These are phyloP conservation scores for Drosophila gunungcola DNA, from an alignment of 1,140 invertebrate genomes.

Conservation along the genomic window DNA sequence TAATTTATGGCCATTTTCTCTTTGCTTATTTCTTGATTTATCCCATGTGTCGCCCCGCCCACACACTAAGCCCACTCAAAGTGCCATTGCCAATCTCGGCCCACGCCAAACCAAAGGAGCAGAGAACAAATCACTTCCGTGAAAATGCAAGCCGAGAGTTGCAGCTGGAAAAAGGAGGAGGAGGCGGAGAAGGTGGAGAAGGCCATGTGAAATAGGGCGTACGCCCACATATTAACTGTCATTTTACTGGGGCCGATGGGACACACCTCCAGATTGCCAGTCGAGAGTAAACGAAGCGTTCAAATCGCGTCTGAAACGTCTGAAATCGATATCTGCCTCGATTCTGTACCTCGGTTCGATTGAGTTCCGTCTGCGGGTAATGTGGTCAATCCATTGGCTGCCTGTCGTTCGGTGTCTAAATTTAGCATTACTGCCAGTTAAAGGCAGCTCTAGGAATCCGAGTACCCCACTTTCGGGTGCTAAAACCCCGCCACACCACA, in stretches of 20 bases:
- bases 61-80: slow-evolving; percentile 18
- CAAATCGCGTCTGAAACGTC: slow-evolving; percentile 56
- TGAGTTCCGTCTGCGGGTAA: slow-evolving; percentile 55
- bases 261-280: slow-evolving; percentile 46
- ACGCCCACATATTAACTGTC: slow-evolving; percentile 51
- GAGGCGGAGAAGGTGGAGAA: background rate
- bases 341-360: slow-evolving; percentile 17
- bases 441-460: slow-evolving; percentile 27
- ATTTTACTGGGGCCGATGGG: slow-evolving; percentile 15
- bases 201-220: slow-evolving; percentile 3
- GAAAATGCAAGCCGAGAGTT: slow-evolving; percentile 37
- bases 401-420: slow-evolving; percentile 45
- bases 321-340: slow-evolving; percentile 70
- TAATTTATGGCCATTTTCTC: slow-evolving; percentile 41
- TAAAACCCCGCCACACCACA: background rate
- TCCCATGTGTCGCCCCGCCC: slow-evolving; percentile 30
- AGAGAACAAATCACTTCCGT: slow-evolving; percentile 48
- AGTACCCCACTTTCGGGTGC: slow-evolving; percentile 5
- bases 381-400: slow-evolving; percentile 45
- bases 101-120: slow-evolving; percentile 14
- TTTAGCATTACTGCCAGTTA: slow-evolving; percentile 70
- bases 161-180: slow-evolving; percentile 26
- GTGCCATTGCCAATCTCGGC: slow-evolving; percentile 39
- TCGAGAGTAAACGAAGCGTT: slow-evolving; percentile 51
- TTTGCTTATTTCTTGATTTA: slow-evolving; percentile 6